Conservation (phyloP, 64 coral and sea anemone genomes). For the Orbicella faveolata region DNA sequence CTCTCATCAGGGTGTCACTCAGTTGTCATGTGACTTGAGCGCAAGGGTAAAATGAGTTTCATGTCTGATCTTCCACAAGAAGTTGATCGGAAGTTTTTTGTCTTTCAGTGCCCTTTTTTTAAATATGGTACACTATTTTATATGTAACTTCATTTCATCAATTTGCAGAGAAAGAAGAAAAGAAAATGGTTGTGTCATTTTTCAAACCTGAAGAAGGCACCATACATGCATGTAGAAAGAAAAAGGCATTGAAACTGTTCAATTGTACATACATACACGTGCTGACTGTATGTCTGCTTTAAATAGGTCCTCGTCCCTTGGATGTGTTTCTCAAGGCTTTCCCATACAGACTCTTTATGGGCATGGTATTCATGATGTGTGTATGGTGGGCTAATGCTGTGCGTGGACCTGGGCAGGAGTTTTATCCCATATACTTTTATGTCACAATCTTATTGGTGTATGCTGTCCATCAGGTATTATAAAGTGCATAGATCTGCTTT, state of each 20-base stretch:
- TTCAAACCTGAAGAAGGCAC: too few species aligned
- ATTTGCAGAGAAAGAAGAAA: too few species aligned
- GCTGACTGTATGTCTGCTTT: neutral
- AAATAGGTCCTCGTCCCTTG: conserved; percentile 69
- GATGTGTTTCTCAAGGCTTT: conserved; percentile 77
- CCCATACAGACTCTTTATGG: conserved; percentile 72
- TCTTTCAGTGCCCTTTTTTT: too few species aligned
- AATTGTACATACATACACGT: neutral
- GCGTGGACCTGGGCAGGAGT: conserved; percentile 58
- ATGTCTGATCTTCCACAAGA: too few species aligned
- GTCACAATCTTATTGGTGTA: conserved; percentile 68
- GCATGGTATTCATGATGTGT: conserved; percentile 74
- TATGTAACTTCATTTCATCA: too few species aligned
- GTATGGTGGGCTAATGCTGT: conserved; percentile 95
- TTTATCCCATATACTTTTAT: conserved; percentile 88
- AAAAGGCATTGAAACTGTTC: neutral
- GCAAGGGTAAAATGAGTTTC: too few species aligned
- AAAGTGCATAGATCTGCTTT: neutral
- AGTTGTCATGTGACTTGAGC: too few species aligned
- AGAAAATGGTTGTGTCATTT: too few species aligned
- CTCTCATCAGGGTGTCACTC: too few species aligned
- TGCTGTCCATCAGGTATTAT: conserved; percentile 92
- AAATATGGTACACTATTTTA: too few species aligned
- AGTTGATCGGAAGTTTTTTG: too few species aligned
- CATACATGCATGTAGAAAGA: neutral